Conservation (phyloP, 2,797 vertebrate genomes). For the Acipenser oxyrinchus region DNA sequence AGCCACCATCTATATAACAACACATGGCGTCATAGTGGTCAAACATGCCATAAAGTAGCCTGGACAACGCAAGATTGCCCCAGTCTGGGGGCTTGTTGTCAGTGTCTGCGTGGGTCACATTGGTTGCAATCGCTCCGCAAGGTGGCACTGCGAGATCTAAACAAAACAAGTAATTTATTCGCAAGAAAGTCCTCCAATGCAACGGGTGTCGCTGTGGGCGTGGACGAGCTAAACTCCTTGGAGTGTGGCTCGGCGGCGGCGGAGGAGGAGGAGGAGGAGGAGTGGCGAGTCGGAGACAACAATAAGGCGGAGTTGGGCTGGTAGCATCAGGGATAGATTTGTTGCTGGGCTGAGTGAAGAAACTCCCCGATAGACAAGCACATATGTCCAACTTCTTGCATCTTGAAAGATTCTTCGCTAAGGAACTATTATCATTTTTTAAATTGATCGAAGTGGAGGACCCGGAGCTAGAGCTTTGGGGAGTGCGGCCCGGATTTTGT, state of each 20-base stretch:
- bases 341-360: slow-evolving; percentile 15
- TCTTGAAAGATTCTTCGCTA: too few relatives aligned
- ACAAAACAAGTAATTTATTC: too few relatives aligned
- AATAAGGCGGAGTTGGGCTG: slow-evolving; percentile 29
- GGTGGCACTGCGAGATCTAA: too few relatives aligned
- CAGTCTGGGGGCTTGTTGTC: too few relatives aligned
- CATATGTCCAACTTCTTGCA: neutral
- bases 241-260: slow-evolving; percentile 14
- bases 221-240: slow-evolving; percentile 15
- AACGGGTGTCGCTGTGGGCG: slow-evolving; percentile 23
- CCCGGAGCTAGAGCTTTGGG: neutral
- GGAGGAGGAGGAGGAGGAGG: slow-evolving; percentile 21
- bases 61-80: too few relatives aligned
- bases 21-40: too few relatives aligned
- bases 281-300: slow-evolving; percentile 9
- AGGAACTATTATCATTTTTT: neutral
- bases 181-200: slow-evolving; percentile 19
- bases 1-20: too few relatives aligned
- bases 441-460: neutral
- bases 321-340: slow-evolving; percentile 8
- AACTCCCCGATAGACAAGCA: slow-evolving; percentile 14
- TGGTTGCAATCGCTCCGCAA: too few relatives aligned
- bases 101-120: too few relatives aligned
- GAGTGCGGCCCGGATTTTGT: slow-evolving; percentile 18
- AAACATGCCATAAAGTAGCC: too few relatives aligned